Evolutionary conservation across 2,888 invertebrate genomes (phyloP).

Genomic region (Chirona hameri): DNA sequence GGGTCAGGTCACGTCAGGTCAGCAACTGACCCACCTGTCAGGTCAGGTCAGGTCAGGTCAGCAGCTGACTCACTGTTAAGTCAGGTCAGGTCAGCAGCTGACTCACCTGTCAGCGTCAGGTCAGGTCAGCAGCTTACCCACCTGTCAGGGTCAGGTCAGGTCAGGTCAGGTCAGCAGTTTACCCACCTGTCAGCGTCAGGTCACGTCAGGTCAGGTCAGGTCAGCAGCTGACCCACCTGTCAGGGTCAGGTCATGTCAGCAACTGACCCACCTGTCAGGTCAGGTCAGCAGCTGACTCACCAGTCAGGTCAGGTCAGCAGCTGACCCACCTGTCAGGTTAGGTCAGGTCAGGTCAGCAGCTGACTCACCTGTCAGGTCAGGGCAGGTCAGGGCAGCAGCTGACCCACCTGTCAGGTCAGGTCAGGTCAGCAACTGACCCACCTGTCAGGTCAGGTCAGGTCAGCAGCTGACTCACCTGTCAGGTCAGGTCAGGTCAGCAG

Average conservation of each 20-base stretch:
- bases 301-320: background rate
- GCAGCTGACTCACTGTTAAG: background rate
- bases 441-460: background rate
- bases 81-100: no score
- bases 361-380: background rate
- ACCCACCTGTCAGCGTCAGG: no score
- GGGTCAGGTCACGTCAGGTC: background rate
- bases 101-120: no score
- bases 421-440: background rate
- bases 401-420: background rate
- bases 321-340: background rate
- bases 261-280: constrained; percentile 49
- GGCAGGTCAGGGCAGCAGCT: no score
- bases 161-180: background rate
- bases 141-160: constrained; percentile 34
- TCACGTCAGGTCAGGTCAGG: background rate
- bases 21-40: background rate
- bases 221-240: background rate
- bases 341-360: background rate
- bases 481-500: background rate
- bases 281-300: background rate
- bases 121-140: no score
- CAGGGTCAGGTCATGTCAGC: constrained; percentile 33
- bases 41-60: background rate
- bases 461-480: background rate